Conservation (phyloP, 2,797 vertebrate genomes). For the Enteromius fasciolatus region DNA sequence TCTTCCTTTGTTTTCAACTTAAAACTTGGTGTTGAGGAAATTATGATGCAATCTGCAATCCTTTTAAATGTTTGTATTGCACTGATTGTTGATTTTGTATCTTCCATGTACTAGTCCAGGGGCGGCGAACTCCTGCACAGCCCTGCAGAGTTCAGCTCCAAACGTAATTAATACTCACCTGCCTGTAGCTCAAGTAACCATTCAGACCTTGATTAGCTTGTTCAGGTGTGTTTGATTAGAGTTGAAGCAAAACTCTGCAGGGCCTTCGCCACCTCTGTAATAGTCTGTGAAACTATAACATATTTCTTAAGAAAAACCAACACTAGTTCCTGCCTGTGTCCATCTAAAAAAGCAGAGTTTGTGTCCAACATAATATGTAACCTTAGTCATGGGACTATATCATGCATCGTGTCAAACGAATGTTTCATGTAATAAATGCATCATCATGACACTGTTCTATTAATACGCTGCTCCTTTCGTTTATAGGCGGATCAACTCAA, state of each 20-base stretch:
- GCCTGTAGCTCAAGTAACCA: no score
- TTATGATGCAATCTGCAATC: not conserved
- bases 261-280: not conserved
- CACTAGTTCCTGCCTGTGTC: not conserved
- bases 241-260: no score
- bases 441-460: conserved; percentile 8
- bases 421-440: not conserved
- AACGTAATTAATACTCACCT: no score
- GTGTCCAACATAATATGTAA: not conserved
- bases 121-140: no score
- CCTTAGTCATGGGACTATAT: not conserved
- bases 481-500: conserved; percentile 20
- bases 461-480: conserved; percentile 44
- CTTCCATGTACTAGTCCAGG: not conserved
- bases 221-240: no score
- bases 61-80: not conserved
- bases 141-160: no score
- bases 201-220: no score
- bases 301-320: not conserved
- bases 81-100: not conserved
- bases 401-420: not conserved
- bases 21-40: not conserved
- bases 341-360: not conserved
- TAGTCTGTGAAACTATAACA: not conserved
- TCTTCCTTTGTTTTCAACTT: not conserved